Conservation (phyloP, 2,888 invertebrate genomes). For the Sturmia bella region DNA sequence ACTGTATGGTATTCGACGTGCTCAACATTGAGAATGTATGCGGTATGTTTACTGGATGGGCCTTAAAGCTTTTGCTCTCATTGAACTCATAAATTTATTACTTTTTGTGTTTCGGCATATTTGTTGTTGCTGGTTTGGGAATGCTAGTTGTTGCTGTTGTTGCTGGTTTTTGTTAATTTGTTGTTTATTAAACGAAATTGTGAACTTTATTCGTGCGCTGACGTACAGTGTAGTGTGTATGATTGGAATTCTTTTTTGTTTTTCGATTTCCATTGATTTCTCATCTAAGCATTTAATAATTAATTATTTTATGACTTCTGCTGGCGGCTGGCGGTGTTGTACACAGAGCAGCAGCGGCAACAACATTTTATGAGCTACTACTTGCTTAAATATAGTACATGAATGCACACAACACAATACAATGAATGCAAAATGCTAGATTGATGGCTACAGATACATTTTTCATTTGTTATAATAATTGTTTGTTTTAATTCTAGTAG, state of each 20-base stretch:
- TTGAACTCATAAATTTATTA: slow-evolving; percentile 42
- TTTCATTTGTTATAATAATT: slow-evolving; percentile 56
- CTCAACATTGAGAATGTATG: slow-evolving; percentile 1
- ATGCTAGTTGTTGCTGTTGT: slow-evolving; percentile 10
- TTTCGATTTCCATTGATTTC: slow-evolving; percentile 49
- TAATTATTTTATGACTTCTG: slow-evolving; percentile 51
- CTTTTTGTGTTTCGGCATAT: slow-evolving; percentile 23
- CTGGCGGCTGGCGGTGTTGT: slow-evolving; percentile 28
- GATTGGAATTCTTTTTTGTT: neutral
- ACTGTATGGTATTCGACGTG: slow-evolving; percentile 35
- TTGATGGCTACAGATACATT: slow-evolving; percentile 51
- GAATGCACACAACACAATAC: slow-evolving; percentile 40
- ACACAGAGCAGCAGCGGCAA: slow-evolving; percentile 10
- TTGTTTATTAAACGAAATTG: slow-evolving; percentile 39
- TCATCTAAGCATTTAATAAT: slow-evolving; percentile 47
- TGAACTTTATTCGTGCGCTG: slow-evolving; percentile 13
- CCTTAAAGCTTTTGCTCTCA: slow-evolving; percentile 21
- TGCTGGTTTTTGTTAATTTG: neutral
- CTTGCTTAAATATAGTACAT: slow-evolving; percentile 1
- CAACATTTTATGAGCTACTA: slow-evolving; percentile 13
- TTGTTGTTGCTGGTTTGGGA: too few species aligned
- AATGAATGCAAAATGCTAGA: slow-evolving; percentile 32
- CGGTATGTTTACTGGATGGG: neutral
- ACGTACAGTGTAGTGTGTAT: slow-evolving; percentile 26
- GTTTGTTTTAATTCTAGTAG: slow-evolving; percentile 50